Conservation (phyloP, 2,888 invertebrate species). For the Hypomecis atomaria region DNA sequence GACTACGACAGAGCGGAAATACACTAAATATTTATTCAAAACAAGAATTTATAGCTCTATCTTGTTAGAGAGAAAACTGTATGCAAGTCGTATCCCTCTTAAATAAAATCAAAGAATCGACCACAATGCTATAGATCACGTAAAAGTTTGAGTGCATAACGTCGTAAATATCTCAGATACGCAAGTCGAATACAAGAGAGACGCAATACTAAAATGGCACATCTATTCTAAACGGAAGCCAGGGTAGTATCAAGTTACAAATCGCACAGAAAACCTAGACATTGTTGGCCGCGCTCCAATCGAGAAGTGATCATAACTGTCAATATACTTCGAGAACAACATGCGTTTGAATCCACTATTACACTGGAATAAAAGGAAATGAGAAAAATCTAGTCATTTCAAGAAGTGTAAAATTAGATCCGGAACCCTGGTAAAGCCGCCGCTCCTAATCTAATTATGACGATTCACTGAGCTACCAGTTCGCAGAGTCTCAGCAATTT, state of each 20-base stretch:
- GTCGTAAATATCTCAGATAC: constrained; percentile 73
- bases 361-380: constrained; percentile 51
- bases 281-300: constrained; percentile 80
- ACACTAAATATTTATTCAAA: no score
- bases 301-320: constrained; percentile 83
- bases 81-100: no score
- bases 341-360: constrained; percentile 68
- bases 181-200: constrained; percentile 71
- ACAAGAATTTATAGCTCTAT: no score
- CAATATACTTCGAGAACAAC: constrained; percentile 79
- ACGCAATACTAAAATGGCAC: constrained; percentile 75
- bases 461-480: constrained; percentile 73
- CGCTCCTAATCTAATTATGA: constrained; percentile 75
- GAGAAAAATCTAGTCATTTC: constrained; percentile 45
- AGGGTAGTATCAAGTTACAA: constrained; percentile 74
- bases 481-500: constrained; percentile 70
- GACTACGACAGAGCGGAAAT: no score
- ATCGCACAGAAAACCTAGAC: constrained; percentile 79
- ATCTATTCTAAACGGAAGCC: constrained; percentile 81
- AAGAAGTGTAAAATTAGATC: constrained; percentile 44
- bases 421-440: constrained; percentile 58
- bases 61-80: no score
- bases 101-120: constrained; percentile 30
- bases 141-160: constrained; percentile 63
- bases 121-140: constrained; percentile 50